Conservation (phyloP, 2,113 vertebrate species). For the Malurus melanocephalus region DNA sequence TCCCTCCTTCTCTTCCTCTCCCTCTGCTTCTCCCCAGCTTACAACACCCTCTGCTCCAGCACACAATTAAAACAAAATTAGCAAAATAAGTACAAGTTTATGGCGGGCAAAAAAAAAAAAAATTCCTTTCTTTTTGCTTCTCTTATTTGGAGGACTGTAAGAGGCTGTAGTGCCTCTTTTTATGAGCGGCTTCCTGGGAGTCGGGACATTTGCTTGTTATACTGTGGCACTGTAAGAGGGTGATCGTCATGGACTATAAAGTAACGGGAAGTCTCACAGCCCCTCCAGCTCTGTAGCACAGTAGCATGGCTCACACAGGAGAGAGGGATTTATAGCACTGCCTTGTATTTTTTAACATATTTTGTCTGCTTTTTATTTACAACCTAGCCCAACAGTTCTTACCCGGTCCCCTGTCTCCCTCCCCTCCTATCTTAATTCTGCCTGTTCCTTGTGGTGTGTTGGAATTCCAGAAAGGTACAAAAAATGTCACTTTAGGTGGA, state of each 20-base stretch:
- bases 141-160: neutral
- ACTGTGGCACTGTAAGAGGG: conserved; percentile 23
- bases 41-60: neutral
- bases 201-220: conserved; percentile 56
- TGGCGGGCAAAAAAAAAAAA: neutral
- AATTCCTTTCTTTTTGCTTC: neutral
- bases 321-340: conserved; percentile 37
- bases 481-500: neutral
- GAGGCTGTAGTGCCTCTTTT: conserved; percentile 4
- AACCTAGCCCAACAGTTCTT: conserved; percentile 7
- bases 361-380: conserved; percentile 45
- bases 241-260: conserved; percentile 57
- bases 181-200: conserved; percentile 45
- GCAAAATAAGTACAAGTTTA: neutral
- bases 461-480: neutral
- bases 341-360: conserved; percentile 57
- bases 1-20: neutral
- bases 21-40: neutral
- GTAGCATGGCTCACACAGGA: conserved; percentile 10
- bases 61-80: conserved; percentile 15
- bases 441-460: neutral
- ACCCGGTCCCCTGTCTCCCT: neutral
- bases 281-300: conserved; percentile 39
- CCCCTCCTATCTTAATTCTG: neutral
- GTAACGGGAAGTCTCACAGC: conserved; percentile 49